Percentiles rank a stretch among this genome's conserved stretches.
phyloP scores from a whole-genome alignment of 2,113 vertebrate genomes.

The Sceloporus undulatus region DNA sequence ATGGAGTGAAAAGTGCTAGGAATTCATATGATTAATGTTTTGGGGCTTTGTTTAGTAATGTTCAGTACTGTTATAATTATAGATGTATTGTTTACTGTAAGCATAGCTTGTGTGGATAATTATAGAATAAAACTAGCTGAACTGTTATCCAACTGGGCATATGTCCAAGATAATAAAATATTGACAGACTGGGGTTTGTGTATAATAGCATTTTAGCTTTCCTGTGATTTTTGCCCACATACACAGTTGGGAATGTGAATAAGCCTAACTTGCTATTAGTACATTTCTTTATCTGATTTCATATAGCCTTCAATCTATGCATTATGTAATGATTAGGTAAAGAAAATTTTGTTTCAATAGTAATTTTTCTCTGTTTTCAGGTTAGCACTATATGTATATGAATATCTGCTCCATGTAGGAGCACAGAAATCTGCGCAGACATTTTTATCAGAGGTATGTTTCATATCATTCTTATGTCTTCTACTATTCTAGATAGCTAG shows the following conservation, averaged over 20 bases:
- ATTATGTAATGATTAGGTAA: conserved; percentile 7
- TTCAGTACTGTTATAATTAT: conserved; percentile 32
- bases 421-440: conserved; percentile 99
- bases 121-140: conserved; percentile 59
- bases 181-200: conserved; percentile 68
- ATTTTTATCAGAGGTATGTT: conserved; percentile 97
- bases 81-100: conserved; percentile 69
- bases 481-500: not conserved
- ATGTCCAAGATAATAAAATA: conserved; percentile 75
- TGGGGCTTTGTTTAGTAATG: conserved; percentile 6
- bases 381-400: conserved; percentile 98
- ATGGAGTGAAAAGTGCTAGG: conserved; percentile 12
- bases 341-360: conserved; percentile 4
- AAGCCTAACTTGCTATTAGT: not conserved
- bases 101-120: conserved; percentile 61
- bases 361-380: conserved; percentile 79
- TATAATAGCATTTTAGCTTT: conserved; percentile 72
- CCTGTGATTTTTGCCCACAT: conserved; percentile 57
- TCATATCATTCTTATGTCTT: conserved; percentile 34
- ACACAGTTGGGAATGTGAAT: conserved; percentile 50
- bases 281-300: conserved; percentile 24
- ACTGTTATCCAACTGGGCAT: conserved; percentile 68
- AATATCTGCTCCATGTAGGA: conserved; percentile 99
- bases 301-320: not conserved
- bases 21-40: not conserved